phyloP scores from a whole-genome alignment of 2,113 vertebrate genomes.

The Papio anubis region DNA sequence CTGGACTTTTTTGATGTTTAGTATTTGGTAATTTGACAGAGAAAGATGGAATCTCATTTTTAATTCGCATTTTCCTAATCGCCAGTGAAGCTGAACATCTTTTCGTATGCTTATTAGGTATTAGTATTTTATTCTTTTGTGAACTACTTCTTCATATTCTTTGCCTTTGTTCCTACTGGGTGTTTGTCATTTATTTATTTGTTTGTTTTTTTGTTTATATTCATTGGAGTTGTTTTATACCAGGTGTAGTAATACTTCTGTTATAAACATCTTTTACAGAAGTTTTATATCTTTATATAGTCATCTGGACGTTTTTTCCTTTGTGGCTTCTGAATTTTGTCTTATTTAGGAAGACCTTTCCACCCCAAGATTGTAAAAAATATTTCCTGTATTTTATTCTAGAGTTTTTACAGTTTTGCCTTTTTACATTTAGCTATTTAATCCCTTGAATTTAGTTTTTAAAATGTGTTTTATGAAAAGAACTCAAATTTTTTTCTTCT shows the following conservation, averaged over 20 bases:
- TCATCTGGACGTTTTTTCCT: neutral
- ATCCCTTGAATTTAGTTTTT: neutral
- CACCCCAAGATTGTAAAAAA: neutral
- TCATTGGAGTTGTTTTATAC: neutral
- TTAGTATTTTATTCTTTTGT: neutral
- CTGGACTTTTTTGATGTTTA: neutral
- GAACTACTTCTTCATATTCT: neutral
- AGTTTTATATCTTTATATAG: neutral
- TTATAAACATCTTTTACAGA: neutral
- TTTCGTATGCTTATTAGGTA: neutral
- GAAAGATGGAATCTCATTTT: neutral
- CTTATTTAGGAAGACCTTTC: neutral
- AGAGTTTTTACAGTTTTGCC: neutral
- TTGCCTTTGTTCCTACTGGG: neutral
- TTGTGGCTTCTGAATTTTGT: neutral
- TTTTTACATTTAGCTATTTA: constrained; percentile 17
- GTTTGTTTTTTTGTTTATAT: neutral
- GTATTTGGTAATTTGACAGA: constrained; percentile 7
- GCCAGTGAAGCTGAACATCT: neutral
- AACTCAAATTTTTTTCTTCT: neutral
- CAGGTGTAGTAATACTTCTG: neutral
- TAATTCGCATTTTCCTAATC: constrained; percentile 16
- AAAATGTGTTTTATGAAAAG: neutral
- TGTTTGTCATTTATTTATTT: neutral
- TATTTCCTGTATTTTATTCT: neutral